These are phyloP conservation scores for Thomomys bottae DNA, from an alignment of 2,113 vertebrate genomes.

Conservation along the genomic window DNA sequence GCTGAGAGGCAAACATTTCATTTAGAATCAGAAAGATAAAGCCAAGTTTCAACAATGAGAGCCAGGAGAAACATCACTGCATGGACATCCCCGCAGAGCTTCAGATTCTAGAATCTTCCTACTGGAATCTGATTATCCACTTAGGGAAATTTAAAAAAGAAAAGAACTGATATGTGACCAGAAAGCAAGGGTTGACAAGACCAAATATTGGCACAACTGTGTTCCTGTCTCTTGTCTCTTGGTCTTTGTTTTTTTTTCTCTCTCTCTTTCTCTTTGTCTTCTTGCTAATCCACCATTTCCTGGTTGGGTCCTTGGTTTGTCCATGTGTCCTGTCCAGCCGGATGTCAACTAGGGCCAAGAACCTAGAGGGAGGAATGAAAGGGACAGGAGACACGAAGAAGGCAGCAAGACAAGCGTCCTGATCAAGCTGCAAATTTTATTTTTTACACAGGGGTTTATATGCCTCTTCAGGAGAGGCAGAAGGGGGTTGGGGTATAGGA, in stretches of 20 bases:
- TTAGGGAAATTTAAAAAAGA: neutral
- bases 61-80: neutral
- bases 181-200: neutral
- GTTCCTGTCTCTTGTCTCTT: neutral
- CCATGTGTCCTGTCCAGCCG: too few relatives aligned
- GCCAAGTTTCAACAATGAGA: neutral
- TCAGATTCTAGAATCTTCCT: neutral
- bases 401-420: too few relatives aligned
- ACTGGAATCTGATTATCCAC: neutral
- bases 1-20: neutral
- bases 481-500: too few relatives aligned
- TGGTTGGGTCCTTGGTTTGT: neutral
- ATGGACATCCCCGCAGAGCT: neutral
- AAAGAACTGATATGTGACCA: neutral
- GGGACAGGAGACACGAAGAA: too few relatives aligned
- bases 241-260: too few relatives aligned
- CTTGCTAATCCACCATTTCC: neutral
- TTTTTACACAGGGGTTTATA: too few relatives aligned
- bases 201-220: neutral
- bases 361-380: too few relatives aligned
- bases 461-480: too few relatives aligned
- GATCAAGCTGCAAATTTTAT: too few relatives aligned
- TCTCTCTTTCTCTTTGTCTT: too few relatives aligned
- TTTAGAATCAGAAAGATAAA: neutral
- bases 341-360: too few relatives aligned